Base-by-base conservation (phyloP, 1,140 invertebrate species). In the Mya arenaria region DNA sequence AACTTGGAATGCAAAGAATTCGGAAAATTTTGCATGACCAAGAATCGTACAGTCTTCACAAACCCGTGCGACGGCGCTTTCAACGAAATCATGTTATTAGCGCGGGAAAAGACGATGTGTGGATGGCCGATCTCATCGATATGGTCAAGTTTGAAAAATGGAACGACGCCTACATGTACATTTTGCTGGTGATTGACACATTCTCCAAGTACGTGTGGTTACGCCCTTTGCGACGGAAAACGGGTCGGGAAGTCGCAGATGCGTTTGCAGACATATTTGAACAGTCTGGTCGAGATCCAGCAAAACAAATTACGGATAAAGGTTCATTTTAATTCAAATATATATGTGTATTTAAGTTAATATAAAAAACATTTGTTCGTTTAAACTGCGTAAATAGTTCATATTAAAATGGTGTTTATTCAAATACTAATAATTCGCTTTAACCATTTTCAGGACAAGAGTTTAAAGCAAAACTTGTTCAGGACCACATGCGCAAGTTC, bases 111-210 rank as follows among this genome's bases (percentile, higher is more conserved):
- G 68, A 71, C 44, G 68, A 52, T 52, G 28, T 71, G 30, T 71
- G 68, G 68, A 71, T 52, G 68, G 68, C 68, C n/a, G 68, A 71
- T 30, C 23, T 71, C n/a, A 71, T 71, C 4, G 68, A 71, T 36
- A 71, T 71, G 68, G 30, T 30, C 4, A 71, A 71, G 37, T 71
- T 36, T 71, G 41, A n/a, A 17, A 23, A 71, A 6, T 71, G 32
- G 23, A 71, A 71, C 37, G 6, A 55, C 5, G 68, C 41, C 10
- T 48, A 10, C 17, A 48, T 30, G 39, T 71, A 71, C 55, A 55
- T 71, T 5, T 32, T 71, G 23, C 10, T 71, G 44, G 30, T 71
- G 2, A 71, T 71, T 25, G 68, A 52, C 25, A 71, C 68, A 48
- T 71, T 71, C 68, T 28, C 6, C 39, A 71, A 71, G 55, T 41